Conservation (phyloP, 2,113 vertebrate genomes). For the Ammodramus savannarum region DNA sequence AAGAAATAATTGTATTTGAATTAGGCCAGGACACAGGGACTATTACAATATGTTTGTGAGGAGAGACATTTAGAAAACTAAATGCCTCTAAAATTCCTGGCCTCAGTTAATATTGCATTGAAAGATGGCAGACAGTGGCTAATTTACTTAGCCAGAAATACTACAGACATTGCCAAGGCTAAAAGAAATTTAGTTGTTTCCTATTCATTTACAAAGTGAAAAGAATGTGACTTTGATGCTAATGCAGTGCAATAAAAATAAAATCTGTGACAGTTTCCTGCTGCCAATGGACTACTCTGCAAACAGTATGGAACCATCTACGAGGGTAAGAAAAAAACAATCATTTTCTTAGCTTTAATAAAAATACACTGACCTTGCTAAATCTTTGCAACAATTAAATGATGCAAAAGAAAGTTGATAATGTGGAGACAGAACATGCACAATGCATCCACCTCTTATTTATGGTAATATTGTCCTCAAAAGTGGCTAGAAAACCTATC, state of each 20-base stretch:
- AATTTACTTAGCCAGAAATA: constrained; percentile 19
- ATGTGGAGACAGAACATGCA: background rate
- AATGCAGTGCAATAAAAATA: background rate
- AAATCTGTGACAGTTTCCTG: background rate
- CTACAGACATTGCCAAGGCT: background rate
- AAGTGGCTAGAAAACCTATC: background rate
- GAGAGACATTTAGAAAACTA: background rate
- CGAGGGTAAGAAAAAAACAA: background rate
- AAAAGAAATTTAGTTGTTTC: background rate
- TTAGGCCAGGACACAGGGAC: background rate
- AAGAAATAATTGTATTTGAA: background rate
- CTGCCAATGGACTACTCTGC: background rate
- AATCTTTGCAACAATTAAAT: background rate
- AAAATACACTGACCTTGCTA: background rate
- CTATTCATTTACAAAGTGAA: background rate
- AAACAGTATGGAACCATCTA: background rate
- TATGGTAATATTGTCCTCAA: background rate
- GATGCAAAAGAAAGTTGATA: background rate
- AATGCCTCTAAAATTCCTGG: constrained; percentile 7
- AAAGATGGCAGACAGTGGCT: background rate
- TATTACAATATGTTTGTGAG: background rate
- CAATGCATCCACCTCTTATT: background rate
- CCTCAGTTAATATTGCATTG: background rate
- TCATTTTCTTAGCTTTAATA: background rate
- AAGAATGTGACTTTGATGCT: background rate